These are phyloP conservation scores for Carcina quercana DNA, from an alignment of 2,888 invertebrate species.

Conservation along the genomic window DNA sequence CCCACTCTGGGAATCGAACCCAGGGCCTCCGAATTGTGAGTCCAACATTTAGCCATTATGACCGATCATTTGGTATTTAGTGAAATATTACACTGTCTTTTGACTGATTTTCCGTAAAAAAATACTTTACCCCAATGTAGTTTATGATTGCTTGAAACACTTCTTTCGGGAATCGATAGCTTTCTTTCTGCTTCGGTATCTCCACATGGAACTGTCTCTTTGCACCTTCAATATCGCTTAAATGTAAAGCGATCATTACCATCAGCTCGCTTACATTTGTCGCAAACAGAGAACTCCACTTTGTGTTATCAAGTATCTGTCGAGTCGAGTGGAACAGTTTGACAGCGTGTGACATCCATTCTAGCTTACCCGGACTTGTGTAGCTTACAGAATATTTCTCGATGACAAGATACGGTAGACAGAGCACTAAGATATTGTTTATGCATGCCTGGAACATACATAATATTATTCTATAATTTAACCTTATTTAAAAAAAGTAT, in stretches of 20 bases:
- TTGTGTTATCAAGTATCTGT: slow-evolving; percentile 41
- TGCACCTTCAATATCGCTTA: slow-evolving; percentile 48
- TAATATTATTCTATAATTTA: background rate
- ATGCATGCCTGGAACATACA: slow-evolving; percentile 47
- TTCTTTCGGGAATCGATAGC: slow-evolving; percentile 50
- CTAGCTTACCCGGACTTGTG: slow-evolving; percentile 20
- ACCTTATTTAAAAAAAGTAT: background rate
- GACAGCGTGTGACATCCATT: slow-evolving; percentile 15
- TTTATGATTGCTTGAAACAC: slow-evolving; percentile 52
- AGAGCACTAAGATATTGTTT: slow-evolving; percentile 44
- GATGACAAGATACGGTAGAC: slow-evolving; percentile 51
- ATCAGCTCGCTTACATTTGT: slow-evolving; percentile 55
- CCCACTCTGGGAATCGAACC: no score
- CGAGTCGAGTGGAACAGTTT: slow-evolving; percentile 42
- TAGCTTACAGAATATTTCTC: slow-evolving; percentile 42
- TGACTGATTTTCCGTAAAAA: no score
- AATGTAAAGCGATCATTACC: slow-evolving; percentile 34
- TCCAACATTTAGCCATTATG: no score
- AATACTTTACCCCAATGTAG: slow-evolving; percentile 62
- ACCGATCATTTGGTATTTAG: no score
- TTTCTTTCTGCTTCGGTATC: slow-evolving; percentile 36
- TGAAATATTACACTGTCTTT: no score
- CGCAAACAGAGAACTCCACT: slow-evolving; percentile 50
- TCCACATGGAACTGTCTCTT: slow-evolving; percentile 33
- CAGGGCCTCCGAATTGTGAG: no score